Evolutionary conservation across 2,888 invertebrate genomes (phyloP).

Genomic region (Cantharis lateralis): DNA sequence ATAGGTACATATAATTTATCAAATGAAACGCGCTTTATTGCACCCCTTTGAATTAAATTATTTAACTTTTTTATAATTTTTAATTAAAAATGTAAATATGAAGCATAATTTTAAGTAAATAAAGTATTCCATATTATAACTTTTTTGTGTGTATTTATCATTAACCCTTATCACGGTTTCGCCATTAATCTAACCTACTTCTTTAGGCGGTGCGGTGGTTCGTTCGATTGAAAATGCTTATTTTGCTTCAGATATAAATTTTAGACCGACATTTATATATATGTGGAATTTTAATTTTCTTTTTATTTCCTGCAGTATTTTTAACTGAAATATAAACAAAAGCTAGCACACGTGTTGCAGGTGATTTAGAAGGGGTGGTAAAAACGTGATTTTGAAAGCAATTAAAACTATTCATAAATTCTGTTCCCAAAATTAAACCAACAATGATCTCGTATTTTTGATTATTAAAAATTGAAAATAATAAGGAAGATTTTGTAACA

Average conservation of each 20-base stretch:
- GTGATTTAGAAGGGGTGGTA: neutral
- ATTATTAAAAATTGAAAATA: too few relatives aligned
- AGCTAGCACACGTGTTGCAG: neutral
- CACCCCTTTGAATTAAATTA: too few relatives aligned
- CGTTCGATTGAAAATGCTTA: neutral
- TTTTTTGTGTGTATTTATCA: neutral
- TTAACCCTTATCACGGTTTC: neutral
- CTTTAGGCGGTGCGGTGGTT: neutral
- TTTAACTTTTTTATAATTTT: neutral
- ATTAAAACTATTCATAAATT: neutral
- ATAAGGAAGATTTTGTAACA: too few relatives aligned
- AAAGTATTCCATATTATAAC: neutral
- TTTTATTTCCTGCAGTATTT: neutral
- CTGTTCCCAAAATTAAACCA: neutral
- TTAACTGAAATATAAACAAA: neutral
- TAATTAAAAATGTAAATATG: neutral
- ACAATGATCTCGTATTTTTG: neutral
- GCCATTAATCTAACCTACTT: neutral
- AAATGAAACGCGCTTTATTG: too few relatives aligned
- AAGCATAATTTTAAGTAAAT: neutral
- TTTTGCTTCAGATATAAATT: neutral
- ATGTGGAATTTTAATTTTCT: neutral
- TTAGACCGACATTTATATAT: neutral
- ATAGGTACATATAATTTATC: too few relatives aligned
- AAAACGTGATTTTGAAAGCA: neutral